Percentiles rank a stretch among this genome's conserved stretches.
Evolutionary conservation across 2,113 vertebrate genomes (phyloP).

Genomic region (Ophthalmolycus amberensis): DNA sequence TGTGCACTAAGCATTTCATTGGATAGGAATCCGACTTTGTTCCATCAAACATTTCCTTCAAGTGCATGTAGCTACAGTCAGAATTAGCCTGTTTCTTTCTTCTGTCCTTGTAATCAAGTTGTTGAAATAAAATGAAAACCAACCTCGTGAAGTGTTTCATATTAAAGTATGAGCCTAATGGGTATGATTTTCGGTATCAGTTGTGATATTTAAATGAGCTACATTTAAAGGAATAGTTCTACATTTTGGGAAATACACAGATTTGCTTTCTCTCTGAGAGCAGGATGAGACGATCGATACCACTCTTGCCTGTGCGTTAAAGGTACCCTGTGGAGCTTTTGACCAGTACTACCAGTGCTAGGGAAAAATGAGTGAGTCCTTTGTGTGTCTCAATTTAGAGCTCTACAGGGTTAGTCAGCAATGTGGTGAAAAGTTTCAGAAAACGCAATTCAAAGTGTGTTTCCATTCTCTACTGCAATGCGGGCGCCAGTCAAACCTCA

Average conservation of each 20-base stretch:
- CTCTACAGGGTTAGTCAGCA: neutral
- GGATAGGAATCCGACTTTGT: neutral
- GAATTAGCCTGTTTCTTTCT: neutral
- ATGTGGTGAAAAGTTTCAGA: neutral
- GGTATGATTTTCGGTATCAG: neutral
- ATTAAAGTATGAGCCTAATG: conserved; percentile 8
- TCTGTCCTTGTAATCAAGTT: neutral
- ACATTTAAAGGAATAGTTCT: conserved; percentile 14
- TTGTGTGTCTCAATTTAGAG: neutral
- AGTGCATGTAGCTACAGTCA: neutral
- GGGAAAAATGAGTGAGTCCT: neutral
- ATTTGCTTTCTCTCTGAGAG: conserved; percentile 19
- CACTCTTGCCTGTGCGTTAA: neutral
- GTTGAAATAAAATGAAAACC: neutral
- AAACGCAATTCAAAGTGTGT: neutral
- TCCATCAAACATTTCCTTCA: conserved; percentile 17
- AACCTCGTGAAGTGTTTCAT: neutral
- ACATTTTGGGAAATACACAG: neutral
- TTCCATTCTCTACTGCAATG: neutral
- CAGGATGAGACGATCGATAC: neutral
- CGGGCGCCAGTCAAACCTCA: neutral
- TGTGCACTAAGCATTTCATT: neutral
- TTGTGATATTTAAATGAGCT: conserved; percentile 26
- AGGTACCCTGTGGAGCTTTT: conserved; percentile 10
- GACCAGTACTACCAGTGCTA: neutral